Conservation (phyloP, 92 coral and sea anemone species). For the Porites evermanni region DNA sequence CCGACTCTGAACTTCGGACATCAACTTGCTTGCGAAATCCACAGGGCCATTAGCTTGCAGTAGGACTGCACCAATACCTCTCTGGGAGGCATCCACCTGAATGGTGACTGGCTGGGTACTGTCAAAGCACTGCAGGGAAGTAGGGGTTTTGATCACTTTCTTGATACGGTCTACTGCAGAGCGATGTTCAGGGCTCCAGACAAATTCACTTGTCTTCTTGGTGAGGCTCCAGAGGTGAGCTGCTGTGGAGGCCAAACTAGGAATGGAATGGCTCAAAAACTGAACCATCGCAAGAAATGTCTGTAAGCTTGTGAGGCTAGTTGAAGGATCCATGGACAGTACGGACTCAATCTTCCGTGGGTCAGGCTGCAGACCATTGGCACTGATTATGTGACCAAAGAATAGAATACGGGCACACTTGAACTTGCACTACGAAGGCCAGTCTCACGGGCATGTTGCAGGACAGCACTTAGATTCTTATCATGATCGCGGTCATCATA, state of each 20-base stretch:
- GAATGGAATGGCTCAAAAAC: conserved; percentile 67
- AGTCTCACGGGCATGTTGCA: conserved; percentile 55
- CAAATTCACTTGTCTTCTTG: conserved; percentile 58
- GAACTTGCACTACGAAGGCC: conserved; percentile 44
- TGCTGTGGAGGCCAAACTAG: conserved; percentile 60
- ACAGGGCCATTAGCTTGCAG: conserved; percentile 73
- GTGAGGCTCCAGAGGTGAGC: conserved; percentile 70
- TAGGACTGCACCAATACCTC: conserved; percentile 68
- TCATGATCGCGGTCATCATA: conserved; percentile 56
- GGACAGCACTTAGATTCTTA: conserved; percentile 58
- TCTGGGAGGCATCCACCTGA: conserved; percentile 71
- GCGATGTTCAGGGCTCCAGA: conserved; percentile 64
- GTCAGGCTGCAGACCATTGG: conserved; percentile 69
- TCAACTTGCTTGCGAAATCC: conserved; percentile 58
- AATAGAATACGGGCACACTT: conserved; percentile 40
- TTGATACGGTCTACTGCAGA: conserved; percentile 59
- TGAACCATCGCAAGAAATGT: conserved; percentile 74
- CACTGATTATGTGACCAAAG: conserved; percentile 69
- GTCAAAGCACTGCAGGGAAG: conserved; percentile 64
- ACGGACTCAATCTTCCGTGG: conserved; percentile 68
- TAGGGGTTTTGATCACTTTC: conserved; percentile 44
- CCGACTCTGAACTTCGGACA: conserved; percentile 57
- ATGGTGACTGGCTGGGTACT: conserved; percentile 56
- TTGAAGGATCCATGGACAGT: conserved; percentile 69
- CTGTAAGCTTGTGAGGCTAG: conserved; percentile 46